A percentile compares a stretch with the other conserved stretches of the same genome.
These are phyloP conservation scores for Pilophorus perplexus DNA, from an alignment of 2,888 invertebrate species.

Conservation along the genomic window DNA sequence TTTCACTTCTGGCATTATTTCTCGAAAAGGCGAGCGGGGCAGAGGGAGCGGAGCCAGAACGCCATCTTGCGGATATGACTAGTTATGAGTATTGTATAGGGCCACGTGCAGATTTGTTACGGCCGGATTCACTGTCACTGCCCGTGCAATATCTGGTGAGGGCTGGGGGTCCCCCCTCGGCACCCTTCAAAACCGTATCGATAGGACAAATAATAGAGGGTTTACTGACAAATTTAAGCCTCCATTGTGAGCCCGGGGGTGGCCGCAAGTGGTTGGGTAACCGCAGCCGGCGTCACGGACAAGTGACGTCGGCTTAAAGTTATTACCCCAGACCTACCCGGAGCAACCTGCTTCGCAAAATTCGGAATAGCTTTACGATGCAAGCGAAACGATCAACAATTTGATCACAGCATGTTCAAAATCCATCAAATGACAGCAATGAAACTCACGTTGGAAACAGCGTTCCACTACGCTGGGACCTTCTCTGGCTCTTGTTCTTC, in stretches of 20 bases:
- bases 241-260: constrained; percentile 25
- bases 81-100: constrained; percentile 46
- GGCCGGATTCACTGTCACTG: constrained; percentile 36
- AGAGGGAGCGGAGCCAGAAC: not conserved
- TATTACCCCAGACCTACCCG: not conserved
- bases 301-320: constrained; percentile 25
- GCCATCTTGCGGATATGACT: constrained; percentile 42
- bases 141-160: constrained; percentile 34
- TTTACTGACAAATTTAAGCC: constrained; percentile 42
- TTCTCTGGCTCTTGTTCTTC: constrained; percentile 27
- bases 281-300: constrained; percentile 35
- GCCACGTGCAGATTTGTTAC: constrained; percentile 45
- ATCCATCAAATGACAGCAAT: no score
- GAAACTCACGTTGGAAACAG: no score
- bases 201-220: constrained; percentile 40
- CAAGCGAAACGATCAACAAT: no score
- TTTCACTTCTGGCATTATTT: not conserved
- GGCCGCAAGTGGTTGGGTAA: constrained; percentile 31
- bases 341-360: constrained; percentile 32
- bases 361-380: no score
- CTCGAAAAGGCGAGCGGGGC: no score
- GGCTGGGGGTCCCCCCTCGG: not conserved
- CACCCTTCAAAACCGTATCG: not conserved
- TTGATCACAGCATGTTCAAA: no score
- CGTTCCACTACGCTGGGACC: constrained; percentile 11